Conservation (phyloP, 2,888 invertebrate genomes). For the Ganaspis brasiliensis region DNA sequence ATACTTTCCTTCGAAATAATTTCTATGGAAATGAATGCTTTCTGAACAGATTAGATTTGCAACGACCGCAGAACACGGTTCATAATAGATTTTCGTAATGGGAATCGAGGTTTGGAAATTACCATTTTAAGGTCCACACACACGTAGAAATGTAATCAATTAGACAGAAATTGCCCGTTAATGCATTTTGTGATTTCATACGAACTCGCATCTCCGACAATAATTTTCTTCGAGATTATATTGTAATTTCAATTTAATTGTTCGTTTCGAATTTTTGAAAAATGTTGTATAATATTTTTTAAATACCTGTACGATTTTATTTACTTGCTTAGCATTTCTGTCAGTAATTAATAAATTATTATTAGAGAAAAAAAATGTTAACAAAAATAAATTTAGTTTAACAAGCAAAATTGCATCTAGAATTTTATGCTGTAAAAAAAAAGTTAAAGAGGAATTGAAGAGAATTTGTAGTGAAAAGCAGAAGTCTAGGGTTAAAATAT, state of each 20-base stretch:
- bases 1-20: too few relatives aligned
- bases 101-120: conserved; percentile 9
- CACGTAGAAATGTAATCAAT: conserved; percentile 11
- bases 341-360: too few relatives aligned
- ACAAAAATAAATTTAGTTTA: too few relatives aligned
- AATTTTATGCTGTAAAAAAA: too few relatives aligned
- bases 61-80: neutral
- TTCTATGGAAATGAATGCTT: neutral
- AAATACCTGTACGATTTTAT: too few relatives aligned
- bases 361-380: too few relatives aligned
- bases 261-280: neutral
- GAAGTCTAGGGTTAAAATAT: too few relatives aligned
- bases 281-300: too few relatives aligned
- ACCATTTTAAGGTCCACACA: conserved; percentile 7
- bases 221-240: neutral
- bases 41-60: neutral
- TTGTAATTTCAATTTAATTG: neutral
- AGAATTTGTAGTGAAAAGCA: too few relatives aligned
- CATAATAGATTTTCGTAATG: conserved; percentile 31
- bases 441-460: too few relatives aligned
- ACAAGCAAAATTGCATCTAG: too few relatives aligned
- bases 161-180: conserved; percentile 1
- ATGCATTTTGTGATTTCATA: conserved; percentile 15
- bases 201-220: neutral
- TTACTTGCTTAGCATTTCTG: too few relatives aligned